phyloP scores from a whole-genome alignment of 2,797 vertebrate genomes.

The Paratrypauchen microcephalus region DNA sequence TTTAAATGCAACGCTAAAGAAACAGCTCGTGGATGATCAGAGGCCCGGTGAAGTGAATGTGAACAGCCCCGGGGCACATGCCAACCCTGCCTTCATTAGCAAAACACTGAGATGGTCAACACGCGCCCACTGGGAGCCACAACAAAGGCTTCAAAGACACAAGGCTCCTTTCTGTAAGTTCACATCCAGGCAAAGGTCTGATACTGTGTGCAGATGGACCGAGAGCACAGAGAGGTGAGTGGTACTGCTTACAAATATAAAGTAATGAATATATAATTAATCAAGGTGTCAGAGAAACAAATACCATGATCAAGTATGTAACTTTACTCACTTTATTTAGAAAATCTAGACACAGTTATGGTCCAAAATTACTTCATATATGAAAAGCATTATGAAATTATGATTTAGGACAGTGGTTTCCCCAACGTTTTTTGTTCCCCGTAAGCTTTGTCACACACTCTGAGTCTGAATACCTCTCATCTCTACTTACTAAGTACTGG shows the following conservation, averaged over 20 bases:
- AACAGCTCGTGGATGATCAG: conserved; percentile 68
- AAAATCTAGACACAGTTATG: no score
- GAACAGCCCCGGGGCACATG: conserved; percentile 75
- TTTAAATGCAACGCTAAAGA: conserved; percentile 53
- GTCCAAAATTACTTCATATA: no score
- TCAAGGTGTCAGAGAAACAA: no score
- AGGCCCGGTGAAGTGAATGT: conserved; percentile 72
- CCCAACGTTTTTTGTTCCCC: no score
- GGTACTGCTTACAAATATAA: background rate
- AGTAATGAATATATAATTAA: background rate
- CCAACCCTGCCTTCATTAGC: conserved; percentile 72
- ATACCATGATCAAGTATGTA: no score
- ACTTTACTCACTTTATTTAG: no score
- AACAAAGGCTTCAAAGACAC: conserved; percentile 76
- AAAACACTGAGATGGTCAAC: conserved; percentile 69
- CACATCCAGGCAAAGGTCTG: conserved; percentile 35
- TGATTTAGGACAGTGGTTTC: no score
- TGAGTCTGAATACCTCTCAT: no score
- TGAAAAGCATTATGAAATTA: no score
- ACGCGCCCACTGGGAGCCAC: conserved; percentile 57
- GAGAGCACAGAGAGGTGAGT: conserved; percentile 24
- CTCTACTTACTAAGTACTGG: no score
- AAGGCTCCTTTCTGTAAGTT: conserved; percentile 66
- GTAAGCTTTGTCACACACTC: no score
- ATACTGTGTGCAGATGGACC: conserved; percentile 51